Evolutionary conservation across 2,888 invertebrate species (phyloP).

Genomic region (Pammene fasciana): DNA sequence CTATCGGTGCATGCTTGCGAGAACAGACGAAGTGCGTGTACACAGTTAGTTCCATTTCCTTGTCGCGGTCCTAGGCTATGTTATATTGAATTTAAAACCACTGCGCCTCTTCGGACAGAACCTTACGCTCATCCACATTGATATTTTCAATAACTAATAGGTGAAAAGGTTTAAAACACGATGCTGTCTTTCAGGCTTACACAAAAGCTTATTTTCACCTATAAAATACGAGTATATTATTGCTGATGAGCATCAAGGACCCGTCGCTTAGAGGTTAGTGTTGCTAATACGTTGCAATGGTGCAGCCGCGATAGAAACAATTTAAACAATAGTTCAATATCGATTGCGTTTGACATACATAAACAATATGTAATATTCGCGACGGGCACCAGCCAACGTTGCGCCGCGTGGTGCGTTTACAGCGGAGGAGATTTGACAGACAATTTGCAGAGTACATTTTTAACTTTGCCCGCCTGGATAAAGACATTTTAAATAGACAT

Average conservation of each 20-base stretch:
- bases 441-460: not conserved
- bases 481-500: not conserved
- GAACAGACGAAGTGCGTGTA: conserved; percentile 15
- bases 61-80: conserved; percentile 30
- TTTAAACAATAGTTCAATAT: conserved; percentile 22
- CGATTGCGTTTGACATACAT: conserved; percentile 32
- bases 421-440: not conserved
- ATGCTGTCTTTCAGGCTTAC: no score
- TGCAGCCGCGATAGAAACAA: conserved; percentile 30
- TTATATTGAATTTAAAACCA: conserved; percentile 36
- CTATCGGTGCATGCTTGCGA: not conserved
- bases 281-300: conserved; percentile 15
- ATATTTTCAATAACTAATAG: not conserved
- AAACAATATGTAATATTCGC: conserved; percentile 38
- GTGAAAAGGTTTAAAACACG: not conserved
- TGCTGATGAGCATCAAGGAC: not conserved
- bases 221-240: no score
- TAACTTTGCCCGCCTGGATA: not conserved
- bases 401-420: conserved; percentile 11
- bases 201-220: no score
- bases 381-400: conserved; percentile 22
- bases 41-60: conserved; percentile 13
- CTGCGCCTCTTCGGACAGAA: conserved; percentile 18
- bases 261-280: conserved; percentile 15
- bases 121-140: not conserved